phyloP scores from a whole-genome alignment of 2,797 vertebrate genomes.

The Onychomys arenicola region DNA sequence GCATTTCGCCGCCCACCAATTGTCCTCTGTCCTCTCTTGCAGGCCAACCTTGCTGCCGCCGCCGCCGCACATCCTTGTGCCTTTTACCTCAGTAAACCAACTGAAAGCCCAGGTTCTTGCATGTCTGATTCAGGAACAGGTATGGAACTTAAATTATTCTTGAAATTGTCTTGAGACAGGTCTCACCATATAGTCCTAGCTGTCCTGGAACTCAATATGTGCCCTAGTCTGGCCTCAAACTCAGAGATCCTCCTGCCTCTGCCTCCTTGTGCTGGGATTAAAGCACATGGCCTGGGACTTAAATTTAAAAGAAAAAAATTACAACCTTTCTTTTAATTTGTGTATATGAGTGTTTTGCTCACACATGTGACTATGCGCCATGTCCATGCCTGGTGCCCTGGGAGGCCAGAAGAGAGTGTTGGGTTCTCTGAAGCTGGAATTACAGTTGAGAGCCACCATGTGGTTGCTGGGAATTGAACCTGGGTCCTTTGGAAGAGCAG shows the following conservation, averaged over 20 bases:
- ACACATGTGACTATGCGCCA: not conserved
- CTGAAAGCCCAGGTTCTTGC: constrained; percentile 89
- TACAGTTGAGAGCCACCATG: not conserved
- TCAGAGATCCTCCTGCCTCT: not conserved
- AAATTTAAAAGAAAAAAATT: not conserved
- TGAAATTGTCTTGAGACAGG: not conserved
- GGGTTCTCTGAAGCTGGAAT: not conserved
- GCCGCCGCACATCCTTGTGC: constrained; percentile 83
- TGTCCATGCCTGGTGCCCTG: not conserved
- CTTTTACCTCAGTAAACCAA: constrained; percentile 91
- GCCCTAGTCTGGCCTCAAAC: not conserved
- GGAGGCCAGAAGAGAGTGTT: not conserved
- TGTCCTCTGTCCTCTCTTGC: constrained; percentile 79
- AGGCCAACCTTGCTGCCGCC: constrained; percentile 86
- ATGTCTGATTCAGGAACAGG: constrained; percentile 93
- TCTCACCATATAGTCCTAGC: not conserved
- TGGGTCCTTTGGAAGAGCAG: not conserved
- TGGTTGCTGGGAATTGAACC: not conserved
- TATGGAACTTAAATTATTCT: constrained; percentile 80
- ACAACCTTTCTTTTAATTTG: not conserved
- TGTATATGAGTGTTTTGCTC: not conserved
- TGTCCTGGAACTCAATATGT: not conserved
- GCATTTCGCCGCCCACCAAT: not conserved
- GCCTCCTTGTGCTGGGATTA: not conserved
- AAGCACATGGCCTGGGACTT: not conserved